Conservation (phyloP, 2,888 invertebrate species). For the Nycteola revayana region DNA sequence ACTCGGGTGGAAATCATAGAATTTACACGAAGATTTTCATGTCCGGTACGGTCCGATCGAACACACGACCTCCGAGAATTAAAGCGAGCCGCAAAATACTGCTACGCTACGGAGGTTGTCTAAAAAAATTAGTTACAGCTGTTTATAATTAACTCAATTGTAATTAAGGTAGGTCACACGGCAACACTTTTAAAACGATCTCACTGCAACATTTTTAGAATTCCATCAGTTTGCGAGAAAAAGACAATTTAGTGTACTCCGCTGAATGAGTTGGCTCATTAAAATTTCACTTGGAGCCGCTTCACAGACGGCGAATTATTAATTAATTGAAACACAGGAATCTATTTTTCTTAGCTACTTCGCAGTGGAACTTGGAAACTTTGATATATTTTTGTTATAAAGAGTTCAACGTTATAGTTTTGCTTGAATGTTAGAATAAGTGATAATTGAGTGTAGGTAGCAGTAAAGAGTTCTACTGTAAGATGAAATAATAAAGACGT, state of each 20-base stretch:
- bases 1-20: no score
- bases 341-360: conserved; percentile 43
- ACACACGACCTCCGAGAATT: background rate
- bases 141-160: no score
- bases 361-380: no score
- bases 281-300: conserved; percentile 49
- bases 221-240: conserved; percentile 20
- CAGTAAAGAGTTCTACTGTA: no score
- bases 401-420: no score
- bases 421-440: no score
- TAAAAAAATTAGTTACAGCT: no score
- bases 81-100: background rate
- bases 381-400: no score
- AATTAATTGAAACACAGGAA: conserved; percentile 51
- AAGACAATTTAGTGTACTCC: conserved; percentile 25
- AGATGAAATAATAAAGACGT: no score
- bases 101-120: background rate
- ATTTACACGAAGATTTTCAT: background rate
- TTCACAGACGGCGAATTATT: conserved; percentile 52
- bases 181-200: no score
- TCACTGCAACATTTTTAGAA: conserved; percentile 2
- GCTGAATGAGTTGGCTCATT: conserved; percentile 44
- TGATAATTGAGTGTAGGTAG: no score
- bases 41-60: background rate
- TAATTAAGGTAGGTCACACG: no score